Base-by-base conservation (phyloP, 2,113 vertebrate genomes). In the Silurus meridionalis region DNA sequence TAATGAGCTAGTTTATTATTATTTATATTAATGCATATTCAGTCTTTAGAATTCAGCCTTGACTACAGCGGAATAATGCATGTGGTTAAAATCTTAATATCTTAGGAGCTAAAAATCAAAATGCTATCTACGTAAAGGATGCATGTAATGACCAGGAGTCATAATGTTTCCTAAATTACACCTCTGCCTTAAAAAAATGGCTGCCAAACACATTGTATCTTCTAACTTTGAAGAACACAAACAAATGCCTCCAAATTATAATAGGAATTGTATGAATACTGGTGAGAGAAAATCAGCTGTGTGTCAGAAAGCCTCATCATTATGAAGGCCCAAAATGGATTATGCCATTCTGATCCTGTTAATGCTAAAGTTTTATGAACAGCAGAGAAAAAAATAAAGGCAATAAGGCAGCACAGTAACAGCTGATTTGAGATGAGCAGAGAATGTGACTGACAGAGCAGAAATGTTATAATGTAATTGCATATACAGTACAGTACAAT, bases 231-330 rank as follows among this genome's bases (percentile, higher is more conserved):
- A 48, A 50, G 25, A 67, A 23, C 53, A 48, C 77, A 83, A 90
- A 86, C 82, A 82, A 84, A 90, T 46, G 75, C 53, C 60, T 84
- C 46, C 58, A 66, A 87, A 86, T 90, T 48, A 55, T 83, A 86
- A 60, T 72, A 61, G 58, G 74, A 78, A 25, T 50, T 78, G 25
- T 78, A 55, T 78, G 28, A 80, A 19, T 60, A 60, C 48, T 46
- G 14, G 19, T 69, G 83, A 60, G 82, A 64, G 2, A 74, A 19
- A 61, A 83, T 69, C 21, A 50, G 14, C 80, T 64, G 23, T 25
- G 8, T 77, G 53, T 84, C 55, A 50, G 58, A 87, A 74, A 78
- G 46, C n/a, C 25, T 72, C 37, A 46, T 71, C 37, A 60, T 58
- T 55, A 57, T 69, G 52, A 63, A 19, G 2, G 13, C 25, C 55